phyloP scores from a whole-genome alignment of 2,113 vertebrate species.

The Amia ocellicauda region DNA sequence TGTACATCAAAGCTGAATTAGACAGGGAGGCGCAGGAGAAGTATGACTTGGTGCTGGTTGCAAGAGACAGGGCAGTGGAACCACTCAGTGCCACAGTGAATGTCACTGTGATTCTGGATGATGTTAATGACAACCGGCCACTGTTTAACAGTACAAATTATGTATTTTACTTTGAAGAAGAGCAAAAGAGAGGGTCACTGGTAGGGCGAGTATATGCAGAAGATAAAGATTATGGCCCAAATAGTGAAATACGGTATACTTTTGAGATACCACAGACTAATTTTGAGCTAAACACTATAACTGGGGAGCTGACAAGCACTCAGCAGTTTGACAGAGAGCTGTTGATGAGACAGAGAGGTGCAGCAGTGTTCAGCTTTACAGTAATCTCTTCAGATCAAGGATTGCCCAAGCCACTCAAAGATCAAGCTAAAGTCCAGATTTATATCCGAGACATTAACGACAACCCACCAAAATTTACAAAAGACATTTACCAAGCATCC shows the following conservation, averaged over 20 bases:
- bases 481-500: slow-evolving; percentile 93
- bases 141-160: slow-evolving; percentile 96
- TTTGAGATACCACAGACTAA: slow-evolving; percentile 85
- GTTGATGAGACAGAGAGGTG: slow-evolving; percentile 85
- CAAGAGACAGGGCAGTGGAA: slow-evolving; percentile 87
- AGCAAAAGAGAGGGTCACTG: slow-evolving; percentile 77
- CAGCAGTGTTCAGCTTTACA: slow-evolving; percentile 82
- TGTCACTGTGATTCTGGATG: slow-evolving; percentile 84
- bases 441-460: slow-evolving; percentile 94
- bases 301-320: slow-evolving; percentile 81
- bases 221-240: slow-evolving; percentile 88
- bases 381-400: slow-evolving; percentile 89
- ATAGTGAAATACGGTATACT: slow-evolving; percentile 87
- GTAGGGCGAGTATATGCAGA: slow-evolving; percentile 84
- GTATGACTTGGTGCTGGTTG: slow-evolving; percentile 80
- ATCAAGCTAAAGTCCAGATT: slow-evolving; percentile 93
- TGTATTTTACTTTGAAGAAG: slow-evolving; percentile 91
- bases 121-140: slow-evolving; percentile 94
- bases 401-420: slow-evolving; percentile 88
- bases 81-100: slow-evolving; percentile 85
- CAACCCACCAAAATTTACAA: slow-evolving; percentile 89
- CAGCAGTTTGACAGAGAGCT: slow-evolving; percentile 86
- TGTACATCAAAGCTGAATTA: slow-evolving; percentile 92
- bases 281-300: slow-evolving; percentile 86
- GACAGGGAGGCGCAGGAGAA: slow-evolving; percentile 90